Evolutionary conservation across 2,888 invertebrate species (phyloP).

Genomic region (Dexiosoma caninum): DNA sequence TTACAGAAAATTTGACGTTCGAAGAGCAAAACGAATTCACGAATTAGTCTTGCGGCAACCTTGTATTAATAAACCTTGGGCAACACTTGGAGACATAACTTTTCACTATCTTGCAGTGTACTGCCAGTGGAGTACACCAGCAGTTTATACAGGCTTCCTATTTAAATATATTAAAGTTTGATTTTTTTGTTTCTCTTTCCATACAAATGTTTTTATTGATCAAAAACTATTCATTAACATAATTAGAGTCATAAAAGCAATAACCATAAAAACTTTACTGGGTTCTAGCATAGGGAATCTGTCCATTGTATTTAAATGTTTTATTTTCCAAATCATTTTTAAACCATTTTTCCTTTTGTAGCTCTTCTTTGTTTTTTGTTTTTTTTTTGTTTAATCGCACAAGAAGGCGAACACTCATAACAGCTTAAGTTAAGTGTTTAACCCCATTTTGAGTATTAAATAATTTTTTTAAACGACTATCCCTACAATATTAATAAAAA

Average conservation of each 20-base stretch:
- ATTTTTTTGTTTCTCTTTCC: too few relatives aligned
- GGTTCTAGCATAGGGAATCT: not conserved
- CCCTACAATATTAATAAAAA: conserved; percentile 54
- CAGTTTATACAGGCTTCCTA: too few relatives aligned
- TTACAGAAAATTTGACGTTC: too few relatives aligned
- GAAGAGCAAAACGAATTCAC: too few relatives aligned
- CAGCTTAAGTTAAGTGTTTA: conserved; percentile 45
- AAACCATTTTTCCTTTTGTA: not conserved
- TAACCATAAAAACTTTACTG: not conserved
- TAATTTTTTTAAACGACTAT: conserved; percentile 29
- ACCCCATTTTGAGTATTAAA: conserved; percentile 42
- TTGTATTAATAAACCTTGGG: too few relatives aligned
- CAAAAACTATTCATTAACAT: not conserved
- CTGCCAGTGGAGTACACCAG: too few relatives aligned
- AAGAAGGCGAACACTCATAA: conserved; percentile 19
- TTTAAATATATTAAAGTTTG: too few relatives aligned
- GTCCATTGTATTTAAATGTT: conserved; percentile 23
- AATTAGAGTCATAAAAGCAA: not conserved
- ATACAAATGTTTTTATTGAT: not conserved
- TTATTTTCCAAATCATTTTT: conserved; percentile 3
- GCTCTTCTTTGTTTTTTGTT: too few relatives aligned
- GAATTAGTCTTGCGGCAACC: too few relatives aligned
- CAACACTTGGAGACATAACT: too few relatives aligned
- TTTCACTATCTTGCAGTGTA: too few relatives aligned
- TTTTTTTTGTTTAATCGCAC: not conserved